Evolutionary conservation across 2,113 vertebrate genomes (phyloP), one percentile per base, ranked within the genome.

Genomic region (Brienomyrus brachyistius): DNA sequence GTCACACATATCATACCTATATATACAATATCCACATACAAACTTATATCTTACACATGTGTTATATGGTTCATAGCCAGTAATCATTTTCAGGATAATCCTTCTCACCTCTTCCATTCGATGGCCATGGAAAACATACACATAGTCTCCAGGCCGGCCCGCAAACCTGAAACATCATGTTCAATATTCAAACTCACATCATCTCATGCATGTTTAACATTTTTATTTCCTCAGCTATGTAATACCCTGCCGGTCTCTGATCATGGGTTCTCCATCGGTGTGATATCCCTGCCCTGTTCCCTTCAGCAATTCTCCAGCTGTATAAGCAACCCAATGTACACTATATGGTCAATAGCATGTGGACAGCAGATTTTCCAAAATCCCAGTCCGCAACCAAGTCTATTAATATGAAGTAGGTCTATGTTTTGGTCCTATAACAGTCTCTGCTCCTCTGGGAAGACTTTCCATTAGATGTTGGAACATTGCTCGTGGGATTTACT

Each of bases 51-150:
- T 85, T 48, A 47, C 83, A n/a, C 40, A 43, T 23, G 35, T 54
- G 82, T 47, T 48, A 47, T 48, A 23, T 48, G 80, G 19, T 8
- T 40, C 17, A 7, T 19, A 10, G 19, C 15, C 40, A 82, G 77
- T 40, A 51, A 87, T 19, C 15, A 31, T 19, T 52, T 50, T 15
- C 23, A 51, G 23, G 5, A n/a, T 11, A 31, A n/a, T 54, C 13
- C 19, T 87, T 23, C 95, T 89, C 93, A 96, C 98, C 95, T 99
- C 98, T 94, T 99, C 98, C 97, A 99, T 98, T 89, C 98, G 96
- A 91, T 98, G 98, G 56, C 97, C 95, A 52, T 96, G 95, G 85
- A 99, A 99, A 70, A 99, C 94, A 84, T 99, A 99, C 3, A 98
- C 96, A 13, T 99, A 99, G 92, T 94, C 96, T 27, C 98, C 98